Percentiles rank a stretch among this genome's conserved stretches.
These are phyloP conservation scores for Perdita meconis DNA, from an alignment of 2,888 invertebrate species.

Conservation along the genomic window DNA sequence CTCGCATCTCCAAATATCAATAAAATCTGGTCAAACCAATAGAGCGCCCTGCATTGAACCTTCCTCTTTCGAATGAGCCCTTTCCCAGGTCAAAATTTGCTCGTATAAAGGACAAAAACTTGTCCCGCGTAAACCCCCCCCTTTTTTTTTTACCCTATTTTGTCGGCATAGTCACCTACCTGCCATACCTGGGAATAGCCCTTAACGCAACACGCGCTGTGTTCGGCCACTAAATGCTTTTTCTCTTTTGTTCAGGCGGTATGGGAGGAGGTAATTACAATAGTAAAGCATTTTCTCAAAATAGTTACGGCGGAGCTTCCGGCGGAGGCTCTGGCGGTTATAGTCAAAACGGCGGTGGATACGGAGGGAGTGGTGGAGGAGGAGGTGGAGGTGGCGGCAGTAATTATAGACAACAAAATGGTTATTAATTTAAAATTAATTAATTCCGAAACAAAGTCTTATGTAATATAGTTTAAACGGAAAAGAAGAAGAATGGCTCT, in stretches of 20 bases:
- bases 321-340: constrained; percentile 69
- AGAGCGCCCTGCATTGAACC: too few species aligned
- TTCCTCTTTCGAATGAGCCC: too few species aligned
- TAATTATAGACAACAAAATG: constrained; percentile 79
- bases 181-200: too few species aligned
- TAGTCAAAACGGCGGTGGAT: constrained; percentile 77
- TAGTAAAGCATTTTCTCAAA: constrained; percentile 78
- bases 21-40: too few species aligned
- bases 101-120: too few species aligned
- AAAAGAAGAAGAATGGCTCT: constrained; percentile 20
- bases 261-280: constrained; percentile 72
- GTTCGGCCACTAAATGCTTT: background rate
- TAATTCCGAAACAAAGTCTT: constrained; percentile 39
- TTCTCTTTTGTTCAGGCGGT: constrained; percentile 59
- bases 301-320: constrained; percentile 70
- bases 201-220: too few species aligned
- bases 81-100: too few species aligned
- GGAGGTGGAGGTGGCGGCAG: constrained; percentile 62
- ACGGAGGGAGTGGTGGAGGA: constrained; percentile 66
- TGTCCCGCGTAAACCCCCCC: too few species aligned
- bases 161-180: too few species aligned
- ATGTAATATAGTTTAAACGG: constrained; percentile 64
- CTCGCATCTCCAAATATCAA: too few species aligned
- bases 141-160: too few species aligned
- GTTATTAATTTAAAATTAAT: constrained; percentile 73